Base-by-base conservation (phyloP, 2,113 vertebrate species). In the Camelus bactrianus region DNA sequence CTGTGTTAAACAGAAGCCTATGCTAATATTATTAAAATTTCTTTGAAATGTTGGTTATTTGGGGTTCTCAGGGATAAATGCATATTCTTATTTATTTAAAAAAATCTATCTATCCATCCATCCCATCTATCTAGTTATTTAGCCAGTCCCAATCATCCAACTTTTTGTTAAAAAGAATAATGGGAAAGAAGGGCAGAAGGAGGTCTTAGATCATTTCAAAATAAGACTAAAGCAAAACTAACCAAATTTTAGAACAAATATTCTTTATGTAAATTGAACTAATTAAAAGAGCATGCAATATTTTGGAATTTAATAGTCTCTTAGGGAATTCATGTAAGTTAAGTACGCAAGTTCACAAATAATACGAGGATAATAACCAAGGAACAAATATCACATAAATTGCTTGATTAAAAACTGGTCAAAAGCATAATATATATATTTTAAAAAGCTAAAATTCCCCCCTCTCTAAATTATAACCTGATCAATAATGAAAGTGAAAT, bases 21-120 rank as follows among this genome's bases (percentile, higher is more conserved):
- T 87, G 16, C 38, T n/a, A 67, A 94, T 73, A 69, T 52, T 42
- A 28, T 91, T 86, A 87, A 20, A 20, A 87, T 81, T 79, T 91
- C 14, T 73, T 30, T 42, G 14, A 94, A 67, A 75, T 64, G 3
- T 75, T 93, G 30, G 30, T 84, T 91, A 38, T 42, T 65, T 80
- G 24, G 38, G 2, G 11, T 28, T 86, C 19, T 80, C 10, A 17
- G 11, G 12, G 13, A 28, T 73, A 67, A 80, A 94, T 14, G n/a
- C 2, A 67, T 62, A 50, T 52, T 65, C 19, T 42, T 75, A 81
- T 58, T 75, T 52, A 22, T 91, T 73, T 81, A 9, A 67, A 91
- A 86, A 67, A 67, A 24, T 58, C 77, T 32, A 35, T n/a, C 30
- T 42, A 50, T 17, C 26, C 32, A 64, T 16, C 30, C 13, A 64